Evolutionary conservation across 2,888 invertebrate species (phyloP), one percentile per base, ranked within the genome.

Genomic region (Glaucopsyche alexis): DNA sequence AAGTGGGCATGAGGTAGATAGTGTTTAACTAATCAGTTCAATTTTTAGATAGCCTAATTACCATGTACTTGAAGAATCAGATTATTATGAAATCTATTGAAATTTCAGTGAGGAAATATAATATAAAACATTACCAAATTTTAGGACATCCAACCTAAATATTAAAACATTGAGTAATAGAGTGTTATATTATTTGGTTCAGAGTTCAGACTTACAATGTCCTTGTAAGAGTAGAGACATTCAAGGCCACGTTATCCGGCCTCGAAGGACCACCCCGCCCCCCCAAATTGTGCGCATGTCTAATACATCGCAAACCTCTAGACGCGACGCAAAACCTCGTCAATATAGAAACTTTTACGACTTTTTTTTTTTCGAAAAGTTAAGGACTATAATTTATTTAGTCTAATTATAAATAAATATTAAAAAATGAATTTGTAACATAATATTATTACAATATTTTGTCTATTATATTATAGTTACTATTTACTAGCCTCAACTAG

Each of bases 211-310:
- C 29, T 29, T 29, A 29, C 45, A 47, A n/a, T 69, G 72, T 76
- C 45, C 49, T 50, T 72, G 74, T 74, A 14, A 49, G 47, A 69
- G 47, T 7, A 49, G 47, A 69, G 47, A 49, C 47, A 81, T 84
- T 87, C 86, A 89, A 89, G 89, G 89, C 77, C 77, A 80, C 80
- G 77, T 78, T 82, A 81, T 84, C 83, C 83, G 81, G 77, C 81
- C 81, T 81, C 81, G 80, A 82, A 79, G 77, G 77, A 77, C 79
- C 79, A 81, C 82, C 80, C 76, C 78, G 79, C 78, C 80, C 78
- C 79, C 78, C 80, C 77, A 76, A 72, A 77, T 74, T 76, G 60
- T 80, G 81, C 83, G 84, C 85, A 86, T 87, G 85, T 86, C 80
- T 83, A 77, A 75, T 79, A 78, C 76, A 19, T 60, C 19, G 29